phyloP scores from a whole-genome alignment of 92 coral and sea anemone genomes.

The Blastomussa wellsi region DNA sequence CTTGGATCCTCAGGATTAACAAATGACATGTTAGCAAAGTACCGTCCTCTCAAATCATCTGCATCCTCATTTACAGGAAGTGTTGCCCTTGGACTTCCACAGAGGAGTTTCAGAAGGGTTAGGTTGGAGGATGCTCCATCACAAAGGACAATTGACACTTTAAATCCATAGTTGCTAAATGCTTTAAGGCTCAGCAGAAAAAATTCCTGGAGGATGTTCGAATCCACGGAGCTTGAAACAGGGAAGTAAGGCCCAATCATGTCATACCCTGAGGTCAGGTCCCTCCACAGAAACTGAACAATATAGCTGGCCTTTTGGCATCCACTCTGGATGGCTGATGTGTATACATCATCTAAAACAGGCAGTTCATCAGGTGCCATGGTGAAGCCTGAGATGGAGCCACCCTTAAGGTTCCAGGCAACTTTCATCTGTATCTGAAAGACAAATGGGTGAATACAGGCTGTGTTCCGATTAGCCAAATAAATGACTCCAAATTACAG shows the following conservation, averaged over 20 bases:
- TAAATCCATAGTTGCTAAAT: slow-evolving; percentile 17
- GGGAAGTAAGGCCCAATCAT: neutral
- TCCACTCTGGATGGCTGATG: slow-evolving; percentile 14
- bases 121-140: slow-evolving; percentile 15
- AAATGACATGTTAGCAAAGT: slow-evolving; percentile 8
- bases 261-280: no score
- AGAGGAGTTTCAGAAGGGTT: slow-evolving; percentile 17
- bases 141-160: no score
- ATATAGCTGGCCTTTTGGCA: slow-evolving; percentile 33
- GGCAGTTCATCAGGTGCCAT: slow-evolving; percentile 12
- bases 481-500: no score
- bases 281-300: no score
- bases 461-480: no score
- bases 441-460: no score
- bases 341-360: slow-evolving; percentile 15
- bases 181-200: slow-evolving; percentile 31
- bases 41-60: slow-evolving; percentile 2
- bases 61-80: neutral
- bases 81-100: slow-evolving; percentile 26
- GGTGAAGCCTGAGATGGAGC: slow-evolving; percentile 6
- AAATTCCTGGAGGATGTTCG: slow-evolving; percentile 32
- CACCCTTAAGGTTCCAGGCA: slow-evolving; percentile 34
- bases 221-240: slow-evolving; percentile 30
- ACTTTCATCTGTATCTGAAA: slow-evolving; percentile 37
- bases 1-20: no score